Percentiles rank a stretch among this genome's conserved stretches.
Conservation (phyloP, 2,797 vertebrate genomes). For the Pangasius sanitwongsei region DNA sequence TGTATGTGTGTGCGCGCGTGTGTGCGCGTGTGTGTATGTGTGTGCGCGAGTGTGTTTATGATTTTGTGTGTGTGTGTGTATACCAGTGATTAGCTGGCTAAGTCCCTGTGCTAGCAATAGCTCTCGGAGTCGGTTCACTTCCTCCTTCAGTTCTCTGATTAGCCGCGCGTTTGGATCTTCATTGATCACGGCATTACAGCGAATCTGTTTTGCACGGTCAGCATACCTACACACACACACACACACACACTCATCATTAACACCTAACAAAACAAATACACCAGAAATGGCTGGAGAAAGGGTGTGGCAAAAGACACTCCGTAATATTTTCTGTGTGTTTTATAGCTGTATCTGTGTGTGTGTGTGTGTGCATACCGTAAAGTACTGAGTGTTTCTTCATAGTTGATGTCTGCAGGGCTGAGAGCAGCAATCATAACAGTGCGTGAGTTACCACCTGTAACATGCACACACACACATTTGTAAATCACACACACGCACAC, state of each 20-base stretch:
- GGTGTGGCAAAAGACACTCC: background rate
- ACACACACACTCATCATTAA: constrained; percentile 21
- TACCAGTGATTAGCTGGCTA: background rate
- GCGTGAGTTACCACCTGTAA: constrained; percentile 87
- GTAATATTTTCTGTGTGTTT: background rate
- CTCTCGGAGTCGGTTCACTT: constrained; percentile 84
- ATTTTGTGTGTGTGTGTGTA: background rate
- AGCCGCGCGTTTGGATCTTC: constrained; percentile 90
- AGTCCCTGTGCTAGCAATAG: constrained; percentile 45
- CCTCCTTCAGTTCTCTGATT: constrained; percentile 87
- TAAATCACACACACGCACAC: constrained; percentile 6
- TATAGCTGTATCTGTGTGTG: background rate
- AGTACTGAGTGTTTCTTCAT: constrained; percentile 90
- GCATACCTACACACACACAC: constrained; percentile 78
- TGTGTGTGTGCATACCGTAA: constrained; percentile 74
- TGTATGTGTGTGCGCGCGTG: no score
- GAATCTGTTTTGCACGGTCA: constrained; percentile 90
- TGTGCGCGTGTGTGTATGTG: background rate
- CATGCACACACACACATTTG: constrained; percentile 11
- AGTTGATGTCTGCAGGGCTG: constrained; percentile 90
- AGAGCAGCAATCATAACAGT: constrained; percentile 92
- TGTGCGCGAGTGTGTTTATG: background rate
- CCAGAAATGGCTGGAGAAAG: background rate
- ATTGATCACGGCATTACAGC: constrained; percentile 88
- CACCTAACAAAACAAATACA: constrained; percentile 4